phyloP scores from a whole-genome alignment of 2,888 invertebrate genomes.

The Tetranychus piercei region DNA sequence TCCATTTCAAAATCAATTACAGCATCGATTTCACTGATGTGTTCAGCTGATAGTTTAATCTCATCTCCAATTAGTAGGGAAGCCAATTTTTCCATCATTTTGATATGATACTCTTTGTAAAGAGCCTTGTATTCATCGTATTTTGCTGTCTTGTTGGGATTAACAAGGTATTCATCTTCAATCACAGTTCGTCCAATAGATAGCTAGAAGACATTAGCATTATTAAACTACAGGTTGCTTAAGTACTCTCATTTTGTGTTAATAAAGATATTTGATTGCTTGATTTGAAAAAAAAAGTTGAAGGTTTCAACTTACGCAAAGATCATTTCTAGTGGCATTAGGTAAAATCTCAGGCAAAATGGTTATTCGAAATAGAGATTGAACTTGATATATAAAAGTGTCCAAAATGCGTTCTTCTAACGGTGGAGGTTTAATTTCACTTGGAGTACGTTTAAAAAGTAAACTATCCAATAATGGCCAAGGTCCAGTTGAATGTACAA shows the following conservation, averaged over 20 bases:
- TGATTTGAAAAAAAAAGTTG: neutral
- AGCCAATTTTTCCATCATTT: slow-evolving; percentile 9
- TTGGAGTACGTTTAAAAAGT: neutral
- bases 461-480: slow-evolving; percentile 30
- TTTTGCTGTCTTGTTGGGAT: slow-evolving; percentile 12
- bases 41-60: slow-evolving; percentile 26
- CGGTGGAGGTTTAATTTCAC: neutral
- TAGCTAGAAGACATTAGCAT: slow-evolving; percentile 30
- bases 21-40: neutral
- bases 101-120: slow-evolving; percentile 14
- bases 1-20: slow-evolving; percentile 35
- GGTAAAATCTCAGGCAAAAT: neutral
- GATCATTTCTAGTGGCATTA: slow-evolving; percentile 1
- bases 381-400: slow-evolving; percentile 9
- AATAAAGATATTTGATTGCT: neutral
- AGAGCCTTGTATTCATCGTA: slow-evolving; percentile 5
- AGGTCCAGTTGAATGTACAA: slow-evolving; percentile 30
- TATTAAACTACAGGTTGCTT: no score
- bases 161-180: slow-evolving; percentile 30
- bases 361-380: neutral
- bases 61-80: slow-evolving; percentile 28
- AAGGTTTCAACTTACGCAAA: neutral
- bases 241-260: no score
- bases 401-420: neutral
- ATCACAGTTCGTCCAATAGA: slow-evolving; percentile 31